Evolutionary conservation across 2,113 vertebrate genomes (phyloP).

Genomic region (Mormoops blainvillei): DNA sequence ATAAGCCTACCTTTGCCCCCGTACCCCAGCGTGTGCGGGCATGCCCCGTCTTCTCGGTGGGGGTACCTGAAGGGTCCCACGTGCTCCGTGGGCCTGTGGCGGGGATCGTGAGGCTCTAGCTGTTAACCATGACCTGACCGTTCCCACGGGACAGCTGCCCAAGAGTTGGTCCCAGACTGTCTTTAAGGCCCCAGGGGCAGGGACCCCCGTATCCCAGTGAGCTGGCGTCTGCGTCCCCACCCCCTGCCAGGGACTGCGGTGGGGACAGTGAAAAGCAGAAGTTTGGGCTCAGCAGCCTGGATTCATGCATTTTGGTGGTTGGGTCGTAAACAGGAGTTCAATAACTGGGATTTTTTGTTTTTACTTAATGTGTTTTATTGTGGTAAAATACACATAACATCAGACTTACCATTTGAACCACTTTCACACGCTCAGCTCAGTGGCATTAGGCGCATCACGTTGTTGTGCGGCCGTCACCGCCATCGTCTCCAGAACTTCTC

Average conservation of each 20-base stretch:
- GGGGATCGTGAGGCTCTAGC: not conserved
- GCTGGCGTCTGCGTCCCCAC: no score
- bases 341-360: not conserved
- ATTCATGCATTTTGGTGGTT: rapidly evolving
- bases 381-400: not conserved
- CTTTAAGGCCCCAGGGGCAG: not conserved
- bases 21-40: not conserved
- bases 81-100: not conserved
- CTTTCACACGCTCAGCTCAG: not conserved
- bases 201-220: not conserved
- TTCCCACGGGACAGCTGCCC: not conserved
- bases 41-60: not conserved
- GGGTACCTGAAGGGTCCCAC: rapidly evolving
- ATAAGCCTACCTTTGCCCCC: rapidly evolving
- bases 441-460: rapidly evolving
- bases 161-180: rapidly evolving
- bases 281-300: not conserved
- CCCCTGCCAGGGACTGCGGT: not conserved
- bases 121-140: rapidly evolving
- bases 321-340: rapidly evolving
- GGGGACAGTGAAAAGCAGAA: not conserved
- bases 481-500: rapidly evolving
- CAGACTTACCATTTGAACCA: not conserved
- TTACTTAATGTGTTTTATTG: not conserved
- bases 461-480: rapidly evolving